Evolutionary conservation across 30 jellyfish, hydroid and myxozoan species (phyloP).

Genomic region (Haliclystus octoradiatus): DNA sequence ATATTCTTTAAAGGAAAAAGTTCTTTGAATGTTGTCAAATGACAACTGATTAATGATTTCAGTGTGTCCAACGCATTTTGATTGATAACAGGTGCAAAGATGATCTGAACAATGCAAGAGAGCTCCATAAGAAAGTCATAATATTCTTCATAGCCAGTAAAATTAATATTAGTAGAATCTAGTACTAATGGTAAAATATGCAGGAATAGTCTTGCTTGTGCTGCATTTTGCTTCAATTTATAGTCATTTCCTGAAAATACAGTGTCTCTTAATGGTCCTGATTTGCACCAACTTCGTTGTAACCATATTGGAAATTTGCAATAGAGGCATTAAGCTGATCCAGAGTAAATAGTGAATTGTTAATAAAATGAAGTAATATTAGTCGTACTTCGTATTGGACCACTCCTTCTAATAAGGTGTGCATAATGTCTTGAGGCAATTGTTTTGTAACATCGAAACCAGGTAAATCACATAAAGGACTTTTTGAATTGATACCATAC

Average conservation of each 20-base stretch:
- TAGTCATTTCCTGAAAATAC: conserved; percentile 33
- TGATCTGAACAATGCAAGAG: conserved; percentile 5
- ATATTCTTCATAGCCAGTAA: not conserved
- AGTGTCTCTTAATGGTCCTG: conserved; percentile 23
- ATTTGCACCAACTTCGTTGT: conserved; percentile 19
- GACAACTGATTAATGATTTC: conserved; percentile 6
- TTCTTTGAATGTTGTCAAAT: conserved; percentile 2
- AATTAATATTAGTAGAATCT: no score
- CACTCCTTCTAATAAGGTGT: conserved; percentile 19
- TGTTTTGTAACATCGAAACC: conserved; percentile 16
- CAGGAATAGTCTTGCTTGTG: conserved; percentile 31
- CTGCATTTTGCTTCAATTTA: conserved; percentile 22
- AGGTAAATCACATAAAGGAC: no score
- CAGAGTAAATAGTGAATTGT: not conserved
- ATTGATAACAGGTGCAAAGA: conserved; percentile 23
- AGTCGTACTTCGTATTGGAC: conserved; percentile 11
- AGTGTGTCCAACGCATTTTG: conserved; percentile 1
- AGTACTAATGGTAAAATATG: conserved; percentile 16
- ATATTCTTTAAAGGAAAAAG: conserved; percentile 21
- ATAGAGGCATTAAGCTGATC: conserved; percentile 22
- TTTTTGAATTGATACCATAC: no score
- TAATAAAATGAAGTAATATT: not conserved
- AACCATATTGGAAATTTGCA: conserved; percentile 13
- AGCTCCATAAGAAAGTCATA: conserved; percentile 7
- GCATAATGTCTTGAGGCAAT: conserved; percentile 37